A percentile compares a stretch with the other conserved stretches of the same genome.
These are phyloP conservation scores for Dioctria linearis DNA, from an alignment of 2,888 invertebrate genomes.

Conservation along the genomic window DNA sequence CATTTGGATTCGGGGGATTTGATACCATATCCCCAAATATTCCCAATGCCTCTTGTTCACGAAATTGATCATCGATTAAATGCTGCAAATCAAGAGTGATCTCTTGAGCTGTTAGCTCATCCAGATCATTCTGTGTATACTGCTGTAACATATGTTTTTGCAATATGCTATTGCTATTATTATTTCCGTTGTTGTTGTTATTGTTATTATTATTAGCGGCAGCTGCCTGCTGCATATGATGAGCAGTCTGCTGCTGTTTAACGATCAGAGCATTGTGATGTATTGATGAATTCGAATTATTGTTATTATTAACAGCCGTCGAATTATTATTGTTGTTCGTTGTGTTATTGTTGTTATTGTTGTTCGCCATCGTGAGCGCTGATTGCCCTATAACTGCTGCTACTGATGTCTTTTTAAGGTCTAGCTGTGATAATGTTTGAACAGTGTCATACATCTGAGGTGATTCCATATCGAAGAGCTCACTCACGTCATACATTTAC, in stretches of 20 bases:
- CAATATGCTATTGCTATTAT: constrained; percentile 72
- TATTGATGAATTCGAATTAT: constrained; percentile 59
- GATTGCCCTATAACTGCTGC: constrained; percentile 64
- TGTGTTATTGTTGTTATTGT: constrained; percentile 62
- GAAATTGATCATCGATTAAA: constrained; percentile 93
- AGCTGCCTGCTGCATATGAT: constrained; percentile 69
- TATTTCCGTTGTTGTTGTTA: constrained; percentile 62
- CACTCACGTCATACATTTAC: constrained; percentile 38
- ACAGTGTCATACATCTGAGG: constrained; percentile 72
- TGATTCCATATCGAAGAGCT: constrained; percentile 69
- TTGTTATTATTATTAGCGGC: constrained; percentile 62
- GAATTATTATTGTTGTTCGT: constrained; percentile 57
- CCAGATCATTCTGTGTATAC: constrained; percentile 86
- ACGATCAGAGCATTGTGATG: constrained; percentile 64
- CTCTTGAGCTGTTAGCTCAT: constrained; percentile 92
- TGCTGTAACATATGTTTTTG: constrained; percentile 78
- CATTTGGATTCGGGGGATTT: constrained; percentile 64
- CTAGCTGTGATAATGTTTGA: constrained; percentile 71
- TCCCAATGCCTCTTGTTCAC: constrained; percentile 81
- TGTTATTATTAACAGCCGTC: constrained; percentile 36
- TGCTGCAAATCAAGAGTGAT: constrained; percentile 93
- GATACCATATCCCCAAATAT: constrained; percentile 83
- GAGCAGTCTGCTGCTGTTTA: constrained; percentile 69
- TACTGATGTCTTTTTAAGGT: constrained; percentile 66
- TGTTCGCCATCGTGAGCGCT: constrained; percentile 66